Conservation (phyloP, 1,140 invertebrate species). For the Triops cancriformis region DNA sequence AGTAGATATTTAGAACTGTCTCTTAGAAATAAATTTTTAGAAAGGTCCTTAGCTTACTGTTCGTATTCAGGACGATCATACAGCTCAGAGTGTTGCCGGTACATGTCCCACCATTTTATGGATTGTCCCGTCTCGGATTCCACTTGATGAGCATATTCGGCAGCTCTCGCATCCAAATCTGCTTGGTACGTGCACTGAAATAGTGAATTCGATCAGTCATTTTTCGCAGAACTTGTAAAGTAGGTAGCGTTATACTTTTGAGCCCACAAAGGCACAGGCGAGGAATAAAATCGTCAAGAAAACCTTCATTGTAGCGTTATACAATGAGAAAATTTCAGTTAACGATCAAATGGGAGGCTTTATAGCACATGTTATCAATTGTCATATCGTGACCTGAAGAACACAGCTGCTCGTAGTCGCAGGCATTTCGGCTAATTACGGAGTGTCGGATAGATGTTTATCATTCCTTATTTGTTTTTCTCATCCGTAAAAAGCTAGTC, state of each 20-base stretch:
- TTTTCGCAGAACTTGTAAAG: neutral
- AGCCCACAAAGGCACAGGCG: neutral
- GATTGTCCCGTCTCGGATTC: neutral
- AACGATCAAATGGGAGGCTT: neutral
- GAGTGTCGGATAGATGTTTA: neutral
- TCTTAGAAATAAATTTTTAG: neutral
- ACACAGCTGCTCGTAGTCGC: neutral
- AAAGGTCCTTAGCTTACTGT: neutral
- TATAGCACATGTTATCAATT: neutral
- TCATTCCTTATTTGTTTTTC: neutral
- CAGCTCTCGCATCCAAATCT: neutral
- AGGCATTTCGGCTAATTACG: neutral
- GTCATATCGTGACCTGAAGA: neutral
- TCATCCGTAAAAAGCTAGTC: neutral
- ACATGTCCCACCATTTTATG: neutral
- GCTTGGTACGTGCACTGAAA: neutral
- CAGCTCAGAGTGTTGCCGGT: neutral
- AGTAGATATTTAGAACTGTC: neutral
- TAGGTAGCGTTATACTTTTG: neutral
- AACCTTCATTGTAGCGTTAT: neutral
- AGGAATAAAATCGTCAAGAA: neutral
- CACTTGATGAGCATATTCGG: neutral
- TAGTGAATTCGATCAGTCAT: neutral
- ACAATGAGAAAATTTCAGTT: no score
- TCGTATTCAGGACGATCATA: constrained; percentile 4